Base-by-base conservation (phyloP, 1,140 invertebrate genomes). In the Teleopsis dalmanni region DNA sequence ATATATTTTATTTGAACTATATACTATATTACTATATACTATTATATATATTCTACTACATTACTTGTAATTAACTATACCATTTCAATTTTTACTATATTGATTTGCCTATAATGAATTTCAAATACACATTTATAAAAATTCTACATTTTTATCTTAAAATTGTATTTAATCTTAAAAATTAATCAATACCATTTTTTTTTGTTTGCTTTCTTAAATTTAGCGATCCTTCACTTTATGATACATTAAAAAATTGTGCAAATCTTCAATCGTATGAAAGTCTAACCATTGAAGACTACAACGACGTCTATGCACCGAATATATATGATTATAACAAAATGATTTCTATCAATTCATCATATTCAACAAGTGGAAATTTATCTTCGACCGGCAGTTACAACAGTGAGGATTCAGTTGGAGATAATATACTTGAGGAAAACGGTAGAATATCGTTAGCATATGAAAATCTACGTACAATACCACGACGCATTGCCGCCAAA, bases 391-490 rank as follows among this genome's bases (percentile, higher is more conserved):
- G 57, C 50, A 64, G 55, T 44, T 64, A 54, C 19, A 50, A 54
- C 34, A 66, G 59, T 29, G 63, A 66, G n/a, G 61, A 66, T 42
- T 50, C 43, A 16, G 53, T 59, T 6, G 60, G 58, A 11, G 60
- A 63, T 23, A 57, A 54, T 22, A 61, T 67, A 25, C 54, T 67
- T 5, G 61, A 64, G 40, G 61, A 67, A 41, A 60, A 68, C 16
- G 63, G 63, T 6, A 53, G 65, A 23, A 65, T 69, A 34, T 69
- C 65, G 11, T 29, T 69, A 50, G 65, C 65, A 0, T 69, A 69
- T 36, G 65, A 69, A 42, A 65, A 68, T 51, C 47, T 69, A 4
- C 54, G 50, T 25, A 59, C 51, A 7, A 69, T 69, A 43, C 65
- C 65, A 0, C 35, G 55, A 16, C 47, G 57, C 26, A 50, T 69